Evolutionary conservation across 2,888 invertebrate genomes (phyloP).

Genomic region (Invenusta paracnida): DNA sequence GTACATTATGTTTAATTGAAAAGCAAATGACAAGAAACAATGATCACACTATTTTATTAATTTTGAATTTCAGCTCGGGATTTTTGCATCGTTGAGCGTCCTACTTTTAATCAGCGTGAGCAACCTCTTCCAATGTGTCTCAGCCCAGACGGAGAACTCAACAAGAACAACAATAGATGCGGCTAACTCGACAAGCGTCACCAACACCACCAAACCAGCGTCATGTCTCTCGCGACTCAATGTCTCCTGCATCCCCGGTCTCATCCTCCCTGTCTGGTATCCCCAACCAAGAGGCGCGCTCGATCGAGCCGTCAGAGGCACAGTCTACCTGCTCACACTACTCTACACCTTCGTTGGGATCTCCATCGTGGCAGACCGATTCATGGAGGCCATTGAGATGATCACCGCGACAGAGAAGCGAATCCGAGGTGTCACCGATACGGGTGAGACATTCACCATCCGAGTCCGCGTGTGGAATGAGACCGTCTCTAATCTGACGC

Average conservation of each 20-base stretch:
- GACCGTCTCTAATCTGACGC: constrained; percentile 65
- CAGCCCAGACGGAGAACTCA: too few relatives aligned
- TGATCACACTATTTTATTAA: too few relatives aligned
- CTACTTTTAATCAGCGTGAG: too few relatives aligned
- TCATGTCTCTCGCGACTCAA: too few relatives aligned
- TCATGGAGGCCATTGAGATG: neutral
- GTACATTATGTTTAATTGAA: too few relatives aligned
- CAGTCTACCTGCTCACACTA: neutral
- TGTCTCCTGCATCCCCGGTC: neutral
- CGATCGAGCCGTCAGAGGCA: neutral
- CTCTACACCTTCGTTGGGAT: neutral
- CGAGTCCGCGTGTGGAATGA: constrained; percentile 72
- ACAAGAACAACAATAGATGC: too few relatives aligned
- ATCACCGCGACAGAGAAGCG: neutral
- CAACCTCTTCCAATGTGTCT: too few relatives aligned
- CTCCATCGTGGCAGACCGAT: neutral
- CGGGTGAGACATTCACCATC: constrained; percentile 80
- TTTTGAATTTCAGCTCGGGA: too few relatives aligned
- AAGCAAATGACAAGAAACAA: too few relatives aligned
- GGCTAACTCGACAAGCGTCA: too few relatives aligned
- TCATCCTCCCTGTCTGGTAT: neutral
- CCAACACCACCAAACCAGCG: too few relatives aligned
- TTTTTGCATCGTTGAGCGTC: too few relatives aligned
- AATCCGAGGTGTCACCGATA: constrained; percentile 79
- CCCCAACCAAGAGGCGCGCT: neutral